phyloP scores from a whole-genome alignment of 2,113 vertebrate genomes.

The Chaetodon trifascialis region DNA sequence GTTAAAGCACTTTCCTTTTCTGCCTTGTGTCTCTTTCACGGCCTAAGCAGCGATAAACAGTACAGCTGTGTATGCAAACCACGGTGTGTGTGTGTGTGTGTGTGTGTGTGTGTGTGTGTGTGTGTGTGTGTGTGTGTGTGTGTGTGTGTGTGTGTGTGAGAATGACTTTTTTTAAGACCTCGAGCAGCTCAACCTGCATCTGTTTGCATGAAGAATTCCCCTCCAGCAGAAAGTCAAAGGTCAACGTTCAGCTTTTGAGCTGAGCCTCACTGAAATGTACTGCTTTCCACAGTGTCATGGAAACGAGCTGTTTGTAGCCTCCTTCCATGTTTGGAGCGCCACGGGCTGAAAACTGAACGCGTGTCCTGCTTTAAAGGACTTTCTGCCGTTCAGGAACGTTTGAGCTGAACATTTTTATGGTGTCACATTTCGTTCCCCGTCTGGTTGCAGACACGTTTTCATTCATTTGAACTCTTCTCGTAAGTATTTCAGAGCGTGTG shows the following conservation, averaged over 20 bases:
- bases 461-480: too few species aligned
- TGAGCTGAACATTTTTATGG: not conserved
- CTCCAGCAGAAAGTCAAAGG: too few species aligned
- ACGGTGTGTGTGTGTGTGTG: not conserved
- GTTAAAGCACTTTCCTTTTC: constrained; percentile 47
- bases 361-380: not conserved
- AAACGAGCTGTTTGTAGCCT: not conserved
- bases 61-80: not conserved
- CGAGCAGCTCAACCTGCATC: not conserved
- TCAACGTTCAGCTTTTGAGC: too few species aligned
- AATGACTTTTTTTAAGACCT: not conserved
- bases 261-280: too few species aligned
- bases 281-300: too few species aligned
- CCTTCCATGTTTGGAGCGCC: constrained; percentile 8
- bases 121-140: too few species aligned
- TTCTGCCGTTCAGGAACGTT: not conserved
- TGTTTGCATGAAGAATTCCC: not conserved
- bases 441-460: not conserved
- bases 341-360: not conserved
- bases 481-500: not conserved
- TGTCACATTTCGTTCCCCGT: not conserved
- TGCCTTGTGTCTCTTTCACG: constrained; percentile 2
- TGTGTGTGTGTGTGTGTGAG: too few species aligned
- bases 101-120: not conserved
- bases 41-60: not conserved